Evolutionary conservation across 2,113 vertebrate genomes (phyloP).

Genomic region (Nyctereutes procyonoides): DNA sequence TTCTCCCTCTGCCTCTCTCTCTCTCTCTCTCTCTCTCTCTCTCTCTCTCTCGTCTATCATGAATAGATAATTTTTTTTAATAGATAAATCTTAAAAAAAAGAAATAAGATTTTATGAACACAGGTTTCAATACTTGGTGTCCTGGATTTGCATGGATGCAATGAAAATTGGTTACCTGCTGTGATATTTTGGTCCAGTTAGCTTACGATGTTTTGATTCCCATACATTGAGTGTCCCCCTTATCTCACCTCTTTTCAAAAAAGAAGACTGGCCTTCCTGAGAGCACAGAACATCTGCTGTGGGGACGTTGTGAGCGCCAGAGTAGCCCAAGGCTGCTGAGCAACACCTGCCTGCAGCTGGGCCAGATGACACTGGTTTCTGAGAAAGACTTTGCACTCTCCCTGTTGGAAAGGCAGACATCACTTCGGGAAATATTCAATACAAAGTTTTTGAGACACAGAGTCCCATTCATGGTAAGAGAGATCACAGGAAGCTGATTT

Average conservation of each 20-base stretch:
- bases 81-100: too few species aligned
- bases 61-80: too few species aligned
- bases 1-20: too few species aligned
- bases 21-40: too few species aligned
- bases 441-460: conserved; percentile 84
- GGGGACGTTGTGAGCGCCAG: neutral
- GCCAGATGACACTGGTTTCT: conserved; percentile 49
- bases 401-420: conserved; percentile 82
- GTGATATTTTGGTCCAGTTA: neutral
- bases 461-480: conserved; percentile 79
- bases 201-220: neutral
- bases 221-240: conserved; percentile 68
- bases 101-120: neutral
- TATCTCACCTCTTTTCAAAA: neutral
- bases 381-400: conserved; percentile 75
- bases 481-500: conserved; percentile 82
- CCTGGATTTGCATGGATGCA: neutral
- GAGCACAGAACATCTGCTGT: neutral
- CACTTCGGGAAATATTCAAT: conserved; percentile 84
- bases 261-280: conserved; percentile 63
- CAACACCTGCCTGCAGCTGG: conserved; percentile 70
- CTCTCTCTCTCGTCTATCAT: too few species aligned
- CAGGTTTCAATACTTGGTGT: neutral
- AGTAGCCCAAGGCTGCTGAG: neutral
- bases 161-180: neutral